phyloP scores from a whole-genome alignment of 2,113 vertebrate species.

The Coturnix japonica region DNA sequence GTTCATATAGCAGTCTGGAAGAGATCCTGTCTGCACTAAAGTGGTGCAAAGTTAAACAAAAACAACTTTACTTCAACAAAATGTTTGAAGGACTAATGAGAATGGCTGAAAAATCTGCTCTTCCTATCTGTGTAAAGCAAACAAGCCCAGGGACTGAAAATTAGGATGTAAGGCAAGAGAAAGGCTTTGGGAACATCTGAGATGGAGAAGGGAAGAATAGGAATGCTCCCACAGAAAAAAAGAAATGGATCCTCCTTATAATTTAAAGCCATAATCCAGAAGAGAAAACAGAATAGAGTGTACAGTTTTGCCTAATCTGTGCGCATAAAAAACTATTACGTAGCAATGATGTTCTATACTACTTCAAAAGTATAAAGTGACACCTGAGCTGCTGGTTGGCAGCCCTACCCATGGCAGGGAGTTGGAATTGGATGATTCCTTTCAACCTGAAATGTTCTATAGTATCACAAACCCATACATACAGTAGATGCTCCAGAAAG shows the following conservation, averaged over 20 bases:
- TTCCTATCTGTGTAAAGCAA: neutral
- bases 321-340: neutral
- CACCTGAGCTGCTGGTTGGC: neutral
- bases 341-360: neutral
- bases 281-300: neutral
- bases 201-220: neutral
- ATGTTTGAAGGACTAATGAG: neutral
- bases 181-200: neutral
- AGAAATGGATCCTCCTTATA: neutral
- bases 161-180: neutral
- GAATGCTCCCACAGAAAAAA: neutral
- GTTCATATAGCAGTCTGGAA: neutral
- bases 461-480: fast-evolving
- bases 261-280: neutral
- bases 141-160: fast-evolving
- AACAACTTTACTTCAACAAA: neutral
- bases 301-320: neutral
- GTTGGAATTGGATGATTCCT: too few species aligned
- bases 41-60: neutral
- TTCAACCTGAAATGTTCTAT: too few species aligned
- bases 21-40: neutral
- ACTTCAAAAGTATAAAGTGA: neutral
- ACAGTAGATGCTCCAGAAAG: neutral
- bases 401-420: too few species aligned
- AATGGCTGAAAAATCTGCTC: neutral